Evolutionary conservation across 2,888 invertebrate genomes (phyloP), one percentile per base, ranked within the genome.

Genomic region (Neria commutata): DNA sequence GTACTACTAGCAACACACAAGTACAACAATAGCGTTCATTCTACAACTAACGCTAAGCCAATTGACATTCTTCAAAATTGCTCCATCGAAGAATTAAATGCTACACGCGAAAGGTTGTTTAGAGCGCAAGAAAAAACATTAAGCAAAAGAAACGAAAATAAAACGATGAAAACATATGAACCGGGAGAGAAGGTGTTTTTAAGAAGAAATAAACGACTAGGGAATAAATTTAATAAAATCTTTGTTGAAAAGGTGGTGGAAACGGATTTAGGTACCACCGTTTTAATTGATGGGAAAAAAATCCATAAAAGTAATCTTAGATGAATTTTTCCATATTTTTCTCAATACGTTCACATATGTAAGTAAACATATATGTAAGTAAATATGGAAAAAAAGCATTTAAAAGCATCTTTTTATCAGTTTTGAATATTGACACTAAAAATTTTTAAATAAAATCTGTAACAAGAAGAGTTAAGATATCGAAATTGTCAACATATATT

Each of bases 11-110:
- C 42, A 23, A 49, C 48, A 10, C 40, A 55, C 8, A 55, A 33
- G 37, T 49, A 55, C 34, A 55, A 49, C 14, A 37, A 45, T 19
- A 46, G 45, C n/a, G 46, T 57, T 46, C 56, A 46, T 17, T 52
- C 50, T 11, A 19, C 51, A 29, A n/a, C n/a, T n/a, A n/a, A 29
- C 11, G 29, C 29, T 29, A 29, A 29, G 11, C 29, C 29, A 8
- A 29, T 29, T 23, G 26, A 25, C 6, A 29, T 29, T 29, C 11
- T 29, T 29, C 29, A 11, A 29, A 29, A 29, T 29, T 11, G 29
- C 29, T 29, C 29, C 11, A 29, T 29, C 29, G 29, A 6, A 29
- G 29, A 29, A 29, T 8, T 29, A 29, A 29, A 29, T 29, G n/a
- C n/a, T n/a, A n/a, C n/a, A n/a, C n/a, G n/a, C n/a, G n/a, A n/a